These are phyloP conservation scores for Hylaeus anthracinus DNA, from an alignment of 1,140 invertebrate species.

Conservation along the genomic window DNA sequence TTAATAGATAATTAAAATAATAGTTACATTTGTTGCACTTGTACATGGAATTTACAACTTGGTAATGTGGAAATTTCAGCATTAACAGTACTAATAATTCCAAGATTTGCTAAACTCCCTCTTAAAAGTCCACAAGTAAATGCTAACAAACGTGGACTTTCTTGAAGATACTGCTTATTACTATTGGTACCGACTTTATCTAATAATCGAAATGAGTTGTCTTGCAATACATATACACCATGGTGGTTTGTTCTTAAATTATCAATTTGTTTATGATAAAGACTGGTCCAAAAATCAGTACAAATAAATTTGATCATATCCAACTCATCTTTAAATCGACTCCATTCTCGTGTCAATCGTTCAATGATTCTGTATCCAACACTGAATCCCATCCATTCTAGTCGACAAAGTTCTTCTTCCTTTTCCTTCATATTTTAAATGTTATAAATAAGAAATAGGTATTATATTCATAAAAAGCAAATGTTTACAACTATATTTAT, in stretches of 20 bases:
- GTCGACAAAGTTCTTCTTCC: constrained; percentile 91
- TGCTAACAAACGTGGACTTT: constrained; percentile 93
- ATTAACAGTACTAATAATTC: constrained; percentile 95
- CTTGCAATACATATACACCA: constrained; percentile 98
- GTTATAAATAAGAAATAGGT: constrained; percentile 1
- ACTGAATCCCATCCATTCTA: constrained; percentile 95
- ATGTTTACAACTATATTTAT: too few relatives aligned
- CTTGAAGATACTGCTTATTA: constrained; percentile 94
- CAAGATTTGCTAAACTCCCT: constrained; percentile 96
- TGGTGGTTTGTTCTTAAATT: constrained; percentile 99
- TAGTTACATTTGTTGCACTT: constrained; percentile 85
- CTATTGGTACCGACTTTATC: constrained; percentile 89
- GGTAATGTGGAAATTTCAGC: constrained; percentile 96
- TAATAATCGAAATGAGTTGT: constrained; percentile 96
- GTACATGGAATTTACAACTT: constrained; percentile 96
- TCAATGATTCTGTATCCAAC: constrained; percentile 96
- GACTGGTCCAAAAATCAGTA: constrained; percentile 98
- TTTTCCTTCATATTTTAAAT: constrained; percentile 60
- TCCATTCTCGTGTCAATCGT: constrained; percentile 94
- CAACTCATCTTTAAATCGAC: constrained; percentile 97
- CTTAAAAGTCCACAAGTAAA: constrained; percentile 97
- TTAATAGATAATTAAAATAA: background rate
- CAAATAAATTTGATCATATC: constrained; percentile 99
- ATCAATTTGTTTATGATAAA: constrained; percentile 99
- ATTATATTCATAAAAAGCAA: too few relatives aligned